These are phyloP conservation scores for Ornithoptera alexandrae DNA, from an alignment of 2,888 invertebrate genomes.

Conservation along the genomic window DNA sequence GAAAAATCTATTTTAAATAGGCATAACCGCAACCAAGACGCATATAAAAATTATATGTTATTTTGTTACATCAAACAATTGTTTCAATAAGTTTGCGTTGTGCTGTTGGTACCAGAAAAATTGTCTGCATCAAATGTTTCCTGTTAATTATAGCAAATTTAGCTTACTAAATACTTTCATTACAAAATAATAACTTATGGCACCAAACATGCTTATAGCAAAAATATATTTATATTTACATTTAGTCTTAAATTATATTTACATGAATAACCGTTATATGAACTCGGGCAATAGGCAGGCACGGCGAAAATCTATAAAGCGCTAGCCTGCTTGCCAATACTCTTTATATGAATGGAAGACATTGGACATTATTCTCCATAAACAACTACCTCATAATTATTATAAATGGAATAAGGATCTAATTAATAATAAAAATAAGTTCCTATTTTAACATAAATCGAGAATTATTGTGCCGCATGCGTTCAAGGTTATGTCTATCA, in stretches of 20 bases:
- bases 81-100: slow-evolving; percentile 28
- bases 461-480: slow-evolving; percentile 8
- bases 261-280: slow-evolving; percentile 40
- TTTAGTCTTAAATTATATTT: slow-evolving; percentile 45
- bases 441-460: slow-evolving; percentile 15
- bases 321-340: slow-evolving; percentile 39
- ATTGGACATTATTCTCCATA: slow-evolving; percentile 42
- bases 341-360: slow-evolving; percentile 56
- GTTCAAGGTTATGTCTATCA: slow-evolving; percentile 17
- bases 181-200: slow-evolving; percentile 71
- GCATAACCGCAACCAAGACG: slow-evolving; percentile 37
- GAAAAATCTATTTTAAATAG: slow-evolving; percentile 26
- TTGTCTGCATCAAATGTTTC: slow-evolving; percentile 25
- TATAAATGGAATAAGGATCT: slow-evolving; percentile 35
- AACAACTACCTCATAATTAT: slow-evolving; percentile 22
- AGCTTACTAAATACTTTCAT: slow-evolving; percentile 57
- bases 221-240: slow-evolving; percentile 56
- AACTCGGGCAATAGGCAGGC: slow-evolving; percentile 3
- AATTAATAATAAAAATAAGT: slow-evolving; percentile 26
- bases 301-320: slow-evolving; percentile 15
- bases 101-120: slow-evolving; percentile 30
- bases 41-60: slow-evolving; percentile 27
- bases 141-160: slow-evolving; percentile 31
- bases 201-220: slow-evolving; percentile 77
- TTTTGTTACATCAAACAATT: slow-evolving; percentile 22